A percentile compares a stretch with the other conserved stretches of the same genome.
These are phyloP conservation scores for Porites lobata DNA, from an alignment of 92 coral and sea anemone species.

Conservation along the genomic window DNA sequence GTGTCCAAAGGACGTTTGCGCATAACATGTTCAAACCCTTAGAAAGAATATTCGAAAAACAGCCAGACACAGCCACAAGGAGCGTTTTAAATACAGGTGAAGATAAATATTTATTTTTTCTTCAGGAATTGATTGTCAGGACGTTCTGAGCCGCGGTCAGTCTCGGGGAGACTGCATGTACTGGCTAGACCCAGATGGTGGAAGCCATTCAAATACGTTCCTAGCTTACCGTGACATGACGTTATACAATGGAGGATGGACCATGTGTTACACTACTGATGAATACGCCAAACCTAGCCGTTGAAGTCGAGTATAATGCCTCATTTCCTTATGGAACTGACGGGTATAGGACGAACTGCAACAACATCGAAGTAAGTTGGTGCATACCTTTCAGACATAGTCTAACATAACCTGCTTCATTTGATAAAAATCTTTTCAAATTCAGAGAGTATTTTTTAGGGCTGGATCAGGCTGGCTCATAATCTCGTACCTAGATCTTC, in stretches of 20 bases:
- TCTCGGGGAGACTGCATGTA: slow-evolving; percentile 28
- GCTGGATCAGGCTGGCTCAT: too few species aligned
- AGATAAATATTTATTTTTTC: not conserved
- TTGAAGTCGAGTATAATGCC: slow-evolving; percentile 17
- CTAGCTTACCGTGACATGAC: slow-evolving; percentile 34
- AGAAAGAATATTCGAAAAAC: too few species aligned
- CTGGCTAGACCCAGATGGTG: slow-evolving; percentile 30
- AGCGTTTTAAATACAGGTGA: not conserved
- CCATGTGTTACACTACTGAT: slow-evolving; percentile 41
- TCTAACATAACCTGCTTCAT: too few species aligned
- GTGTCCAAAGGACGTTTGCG: too few species aligned
- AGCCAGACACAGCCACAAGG: too few species aligned
- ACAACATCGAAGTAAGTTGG: too few species aligned
- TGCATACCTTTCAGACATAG: too few species aligned
- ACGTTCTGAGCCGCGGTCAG: not conserved
- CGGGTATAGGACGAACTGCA: not conserved
- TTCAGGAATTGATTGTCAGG: not conserved
- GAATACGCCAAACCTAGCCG: not conserved
- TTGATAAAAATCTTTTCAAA: too few species aligned
- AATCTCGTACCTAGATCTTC: too few species aligned
- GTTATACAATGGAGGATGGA: slow-evolving; percentile 35
- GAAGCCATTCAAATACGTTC: not conserved
- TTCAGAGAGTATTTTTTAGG: too few species aligned
- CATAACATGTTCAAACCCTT: too few species aligned
- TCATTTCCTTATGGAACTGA: slow-evolving; percentile 9